Percentiles rank a stretch among this genome's conserved stretches.
These are phyloP conservation scores for Pitangus sulphuratus DNA, from an alignment of 2,797 vertebrate species.

Conservation along the genomic window DNA sequence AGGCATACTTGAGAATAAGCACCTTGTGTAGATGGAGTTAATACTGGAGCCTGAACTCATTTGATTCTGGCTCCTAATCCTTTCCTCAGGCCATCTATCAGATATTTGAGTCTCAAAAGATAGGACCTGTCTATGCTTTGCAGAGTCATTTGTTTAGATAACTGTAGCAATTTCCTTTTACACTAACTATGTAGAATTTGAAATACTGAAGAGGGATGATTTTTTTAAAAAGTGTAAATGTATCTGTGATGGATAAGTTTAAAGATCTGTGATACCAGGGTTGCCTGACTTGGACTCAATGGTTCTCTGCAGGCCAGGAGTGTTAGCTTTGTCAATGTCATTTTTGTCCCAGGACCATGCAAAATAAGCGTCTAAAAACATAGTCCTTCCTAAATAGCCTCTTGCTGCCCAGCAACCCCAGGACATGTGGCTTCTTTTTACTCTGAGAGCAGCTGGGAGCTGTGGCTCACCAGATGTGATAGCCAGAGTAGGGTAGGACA, in stretches of 20 bases:
- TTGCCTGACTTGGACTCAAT: not conserved
- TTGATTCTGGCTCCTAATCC: not conserved
- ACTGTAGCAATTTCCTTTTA: not conserved
- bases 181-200: not conserved
- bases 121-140: not conserved
- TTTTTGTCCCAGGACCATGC: not conserved
- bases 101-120: not conserved
- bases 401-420: not conserved
- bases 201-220: not conserved
- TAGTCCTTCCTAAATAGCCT: not conserved
- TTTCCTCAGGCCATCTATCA: not conserved
- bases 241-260: not conserved
- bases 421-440: not conserved
- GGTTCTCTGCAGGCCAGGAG: not conserved
- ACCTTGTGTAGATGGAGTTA: not conserved
- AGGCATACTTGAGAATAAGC: not conserved
- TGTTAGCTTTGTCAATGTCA: not conserved
- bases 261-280: not conserved
- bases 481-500: not conserved
- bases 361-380: not conserved
- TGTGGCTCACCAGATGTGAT: not conserved
- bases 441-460: not conserved
- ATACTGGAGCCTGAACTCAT: not conserved
- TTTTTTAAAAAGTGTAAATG: not conserved
- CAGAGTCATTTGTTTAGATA: not conserved